phyloP scores from a whole-genome alignment of 1,140 invertebrate genomes.

The Cylas formicarius region DNA sequence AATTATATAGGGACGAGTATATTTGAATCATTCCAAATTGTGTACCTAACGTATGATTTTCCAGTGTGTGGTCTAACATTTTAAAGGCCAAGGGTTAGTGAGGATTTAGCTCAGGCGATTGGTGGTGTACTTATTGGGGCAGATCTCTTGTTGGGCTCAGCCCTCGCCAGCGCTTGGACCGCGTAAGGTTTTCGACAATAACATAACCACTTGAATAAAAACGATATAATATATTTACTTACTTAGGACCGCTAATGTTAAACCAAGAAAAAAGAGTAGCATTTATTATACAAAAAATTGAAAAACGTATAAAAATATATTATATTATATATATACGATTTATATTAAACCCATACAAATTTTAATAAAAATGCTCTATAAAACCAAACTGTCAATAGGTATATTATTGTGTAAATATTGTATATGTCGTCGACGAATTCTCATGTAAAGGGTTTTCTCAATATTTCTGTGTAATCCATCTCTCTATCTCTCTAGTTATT shows the following conservation, averaged over 20 bases:
- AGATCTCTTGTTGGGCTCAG: no score
- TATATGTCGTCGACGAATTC: no score
- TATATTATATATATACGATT: slow-evolving; percentile 32
- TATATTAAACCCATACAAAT: slow-evolving; percentile 33
- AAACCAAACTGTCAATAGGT: slow-evolving; percentile 25
- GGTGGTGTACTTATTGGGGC: no score
- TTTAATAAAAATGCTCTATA: slow-evolving; percentile 30
- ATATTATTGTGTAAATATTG: slow-evolving; percentile 34
- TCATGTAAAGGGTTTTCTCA: no score
- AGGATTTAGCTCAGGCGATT: no score
- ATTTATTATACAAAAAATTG: slow-evolving; percentile 40
- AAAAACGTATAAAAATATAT: slow-evolving; percentile 34
- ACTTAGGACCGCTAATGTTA: slow-evolving; percentile 39
- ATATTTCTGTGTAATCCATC: slow-evolving; percentile 18
- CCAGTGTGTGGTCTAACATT: slow-evolving; percentile 33
- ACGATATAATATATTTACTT: slow-evolving; percentile 36
- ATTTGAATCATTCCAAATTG: slow-evolving; percentile 40
- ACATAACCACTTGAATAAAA: slow-evolving; percentile 41
- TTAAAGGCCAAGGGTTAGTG: no score
- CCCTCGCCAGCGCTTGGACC: no score
- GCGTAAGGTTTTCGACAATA: slow-evolving; percentile 43
- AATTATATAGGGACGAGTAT: slow-evolving; percentile 10
- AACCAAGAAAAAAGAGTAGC: slow-evolving; percentile 34
- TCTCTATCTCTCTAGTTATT: slow-evolving; percentile 16
- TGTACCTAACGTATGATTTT: slow-evolving; percentile 40